These are phyloP conservation scores for Phlogophora meticulosa DNA, from an alignment of 2,888 invertebrate species.

Conservation along the genomic window DNA sequence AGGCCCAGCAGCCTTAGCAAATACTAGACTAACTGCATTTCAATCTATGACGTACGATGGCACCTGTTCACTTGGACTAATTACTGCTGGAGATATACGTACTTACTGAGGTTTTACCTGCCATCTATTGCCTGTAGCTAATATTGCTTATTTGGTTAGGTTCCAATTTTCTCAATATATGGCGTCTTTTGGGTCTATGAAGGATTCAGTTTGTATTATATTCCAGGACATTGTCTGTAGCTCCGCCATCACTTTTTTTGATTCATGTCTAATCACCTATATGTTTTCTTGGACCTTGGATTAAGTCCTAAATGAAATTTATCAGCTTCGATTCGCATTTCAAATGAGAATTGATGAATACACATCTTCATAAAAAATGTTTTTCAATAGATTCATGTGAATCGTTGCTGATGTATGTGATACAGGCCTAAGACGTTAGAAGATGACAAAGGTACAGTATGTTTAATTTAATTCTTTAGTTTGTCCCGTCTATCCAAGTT, in stretches of 20 bases:
- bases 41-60: conserved; percentile 63
- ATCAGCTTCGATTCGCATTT: too few relatives aligned
- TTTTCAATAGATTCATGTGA: too few relatives aligned
- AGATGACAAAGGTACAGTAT: not conserved
- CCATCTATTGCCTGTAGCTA: not conserved
- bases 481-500: not conserved
- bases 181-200: not conserved
- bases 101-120: not conserved
- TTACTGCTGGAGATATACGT: conserved; percentile 34
- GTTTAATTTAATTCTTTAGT: not conserved
- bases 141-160: not conserved
- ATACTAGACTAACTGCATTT: conserved; percentile 72
- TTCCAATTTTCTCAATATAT: not conserved
- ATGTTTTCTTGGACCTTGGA: too few relatives aligned
- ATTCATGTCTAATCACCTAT: too few relatives aligned
- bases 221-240: too few relatives aligned
- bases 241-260: not conserved
- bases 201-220: not conserved
- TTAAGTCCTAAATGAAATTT: too few relatives aligned
- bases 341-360: too few relatives aligned
- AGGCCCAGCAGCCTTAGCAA: conserved; percentile 70
- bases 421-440: too few relatives aligned
- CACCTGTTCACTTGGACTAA: conserved; percentile 60
- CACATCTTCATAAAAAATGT: too few relatives aligned
- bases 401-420: too few relatives aligned